Evolutionary conservation across 2,797 vertebrate genomes (phyloP), one percentile per base, ranked within the genome.

Genomic region (Garrulus glandarius): DNA sequence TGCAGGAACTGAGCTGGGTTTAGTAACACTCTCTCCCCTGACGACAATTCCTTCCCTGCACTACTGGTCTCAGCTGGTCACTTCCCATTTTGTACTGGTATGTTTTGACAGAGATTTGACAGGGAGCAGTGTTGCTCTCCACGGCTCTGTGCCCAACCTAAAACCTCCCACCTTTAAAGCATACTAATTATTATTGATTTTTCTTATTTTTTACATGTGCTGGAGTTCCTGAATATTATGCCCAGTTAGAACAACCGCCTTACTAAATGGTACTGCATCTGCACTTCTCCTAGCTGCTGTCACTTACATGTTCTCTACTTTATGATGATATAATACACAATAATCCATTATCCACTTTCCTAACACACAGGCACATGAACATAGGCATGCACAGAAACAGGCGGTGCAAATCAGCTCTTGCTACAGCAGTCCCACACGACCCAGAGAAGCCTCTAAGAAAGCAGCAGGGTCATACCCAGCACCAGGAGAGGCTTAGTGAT

Each of bases 381-480:
- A 61, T 10, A 71, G 0, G 0, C 27, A n/a, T 2, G 5, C 56
- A 59, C 6, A 68, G 37, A n/a, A 87, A 71, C 8, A 53, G 53
- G 30, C 1, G 1, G 10, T 12, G 17, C 43, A 64, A 67, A 52
- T 67, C 70, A 82, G 50, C 27, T 77, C 67, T 59, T 64, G 29
- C 44, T 84, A 21, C 0, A 1, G 49, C 29, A 19, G 29, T 53
- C 36, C 39, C 17, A 2, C 7, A 1, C 0, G 0, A 61, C 37
- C 36, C 71, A 74, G 53, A 49, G 60, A 70, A 87, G 30, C 49
- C 27, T 64, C 78, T 57, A 53, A 80, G 60, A 83, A 93, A 64
- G 69, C 65, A 78, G 15, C 1, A 0, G 46, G 27, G 30, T 56
- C 3, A 1, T 52, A 81, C 15, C 24, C 26, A 3, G 60, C 47